Evolutionary conservation across 2,888 invertebrate genomes (phyloP), one percentile per base, ranked within the genome.

Genomic region (Nephrocerus scutellatus): DNA sequence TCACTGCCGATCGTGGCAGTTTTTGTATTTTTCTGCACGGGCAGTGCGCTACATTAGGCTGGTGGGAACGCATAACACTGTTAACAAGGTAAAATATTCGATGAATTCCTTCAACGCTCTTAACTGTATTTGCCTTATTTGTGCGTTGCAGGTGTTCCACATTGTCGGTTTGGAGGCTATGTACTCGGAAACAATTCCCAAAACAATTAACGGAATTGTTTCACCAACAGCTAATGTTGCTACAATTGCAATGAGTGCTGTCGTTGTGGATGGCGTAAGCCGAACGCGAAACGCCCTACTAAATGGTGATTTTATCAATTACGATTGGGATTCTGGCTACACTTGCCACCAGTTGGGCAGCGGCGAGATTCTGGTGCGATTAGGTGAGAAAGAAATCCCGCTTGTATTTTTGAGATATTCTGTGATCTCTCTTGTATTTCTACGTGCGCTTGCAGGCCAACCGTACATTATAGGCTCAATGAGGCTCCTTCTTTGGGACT

Each of bases 291-390:
- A 98, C 74, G 89, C 93, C 2, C 75, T 98, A 9, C 76, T 98
- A 43, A 96, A 98, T 74, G 97, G 97, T 10, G 92, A 97, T 67
- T 88, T 80, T 37, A 79, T 82, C 57, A 84, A 88, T 70, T 98
- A 97, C 70, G 95, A 97, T 73, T 97, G 96, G 96, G 97, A 98
- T 70, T 88, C 87, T 37, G 96, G 96, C 47, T 97, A 96, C 70
- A 96, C 95, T 5, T 96, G 95, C 68, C 95, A 96, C 73, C 95
- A 95, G 71, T 73, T 92, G 45, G 91, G 92, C 53, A 86, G 89
- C 50, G 96, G 97, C 41, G 83, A 89, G 52, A 95, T 98, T 60
- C 78, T 92, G 54, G 85, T 98, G 45, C 93, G 97, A 70, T 76
- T 98, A 50, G 90, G 84, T 54, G 53, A 34, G 46, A 48, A 24